Evolutionary conservation across 92 coral and sea anemone species (phyloP).

Genomic region (Phenganax stokvisi): DNA sequence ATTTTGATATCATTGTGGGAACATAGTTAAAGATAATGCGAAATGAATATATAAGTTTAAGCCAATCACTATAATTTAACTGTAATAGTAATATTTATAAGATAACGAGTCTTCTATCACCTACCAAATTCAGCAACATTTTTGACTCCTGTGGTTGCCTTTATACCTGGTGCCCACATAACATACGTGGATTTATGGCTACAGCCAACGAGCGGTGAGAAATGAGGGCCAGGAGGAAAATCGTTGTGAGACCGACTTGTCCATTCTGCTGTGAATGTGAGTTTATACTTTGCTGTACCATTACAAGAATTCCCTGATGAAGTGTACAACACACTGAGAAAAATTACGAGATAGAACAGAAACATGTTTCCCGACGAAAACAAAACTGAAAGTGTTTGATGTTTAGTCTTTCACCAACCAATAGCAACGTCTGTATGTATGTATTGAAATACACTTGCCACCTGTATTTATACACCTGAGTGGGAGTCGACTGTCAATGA

Average conservation of each 20-base stretch:
- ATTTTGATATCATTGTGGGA: too few relatives aligned
- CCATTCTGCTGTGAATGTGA: constrained; percentile 40
- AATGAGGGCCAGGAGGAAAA: constrained; percentile 34
- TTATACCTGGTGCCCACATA: constrained; percentile 37
- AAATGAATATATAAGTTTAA: neutral
- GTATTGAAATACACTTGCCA: too few relatives aligned
- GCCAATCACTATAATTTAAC: neutral
- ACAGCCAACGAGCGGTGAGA: constrained; percentile 32
- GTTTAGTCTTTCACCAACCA: too few relatives aligned
- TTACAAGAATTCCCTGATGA: neutral
- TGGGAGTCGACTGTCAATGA: too few relatives aligned
- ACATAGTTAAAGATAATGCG: too few relatives aligned
- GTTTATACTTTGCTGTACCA: constrained; percentile 27
- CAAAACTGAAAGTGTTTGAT: too few relatives aligned
- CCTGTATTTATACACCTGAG: too few relatives aligned
- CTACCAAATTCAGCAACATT: constrained; percentile 32
- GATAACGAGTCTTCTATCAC: neutral
- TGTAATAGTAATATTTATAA: neutral
- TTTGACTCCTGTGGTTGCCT: constrained; percentile 27
- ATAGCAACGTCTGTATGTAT: too few relatives aligned
- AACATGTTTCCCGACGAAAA: too few relatives aligned
- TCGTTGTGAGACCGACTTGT: constrained; percentile 17
- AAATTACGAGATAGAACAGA: too few relatives aligned
- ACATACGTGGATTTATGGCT: constrained; percentile 30
- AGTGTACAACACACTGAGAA: too few relatives aligned